phyloP scores from a whole-genome alignment of 1,140 invertebrate species.

The Proctacanthus coquilletti region DNA sequence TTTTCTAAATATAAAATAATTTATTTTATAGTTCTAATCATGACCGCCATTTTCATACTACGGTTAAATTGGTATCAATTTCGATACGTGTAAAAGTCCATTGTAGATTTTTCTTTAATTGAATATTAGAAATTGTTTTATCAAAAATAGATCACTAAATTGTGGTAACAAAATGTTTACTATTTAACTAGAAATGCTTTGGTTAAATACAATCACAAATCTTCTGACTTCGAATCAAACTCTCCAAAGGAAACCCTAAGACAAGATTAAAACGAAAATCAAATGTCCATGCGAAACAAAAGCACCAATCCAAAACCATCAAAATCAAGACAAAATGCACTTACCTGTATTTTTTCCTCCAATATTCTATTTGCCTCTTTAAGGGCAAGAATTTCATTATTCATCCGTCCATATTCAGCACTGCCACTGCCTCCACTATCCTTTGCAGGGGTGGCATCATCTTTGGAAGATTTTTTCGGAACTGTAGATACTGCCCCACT shows the following conservation, averaged over 20 bases:
- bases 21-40: too few species aligned
- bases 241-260: background rate
- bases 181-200: too few species aligned
- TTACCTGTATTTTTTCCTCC: conserved; percentile 26
- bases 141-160: too few species aligned
- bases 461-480: conserved; percentile 4
- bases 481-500: background rate
- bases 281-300: conserved; percentile 1
- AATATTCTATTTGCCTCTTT: conserved; percentile 25
- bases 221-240: too few species aligned
- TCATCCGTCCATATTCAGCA: conserved; percentile 24
- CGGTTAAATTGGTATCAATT: too few species aligned
- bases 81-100: too few species aligned
- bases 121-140: too few species aligned
- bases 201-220: too few species aligned
- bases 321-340: conserved; percentile 1
- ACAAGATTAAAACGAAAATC: conserved; percentile 12
- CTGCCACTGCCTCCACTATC: conserved; percentile 10
- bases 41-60: too few species aligned
- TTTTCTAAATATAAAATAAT: too few species aligned
- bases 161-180: too few species aligned
- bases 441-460: conserved; percentile 3
- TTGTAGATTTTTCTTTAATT: too few species aligned
- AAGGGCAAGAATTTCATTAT: conserved; percentile 23
- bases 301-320: background rate